Evolutionary conservation across 1,140 invertebrate genomes (phyloP), one percentile per base, ranked within the genome.

Genomic region (Brachionus rotundiformis): DNA sequence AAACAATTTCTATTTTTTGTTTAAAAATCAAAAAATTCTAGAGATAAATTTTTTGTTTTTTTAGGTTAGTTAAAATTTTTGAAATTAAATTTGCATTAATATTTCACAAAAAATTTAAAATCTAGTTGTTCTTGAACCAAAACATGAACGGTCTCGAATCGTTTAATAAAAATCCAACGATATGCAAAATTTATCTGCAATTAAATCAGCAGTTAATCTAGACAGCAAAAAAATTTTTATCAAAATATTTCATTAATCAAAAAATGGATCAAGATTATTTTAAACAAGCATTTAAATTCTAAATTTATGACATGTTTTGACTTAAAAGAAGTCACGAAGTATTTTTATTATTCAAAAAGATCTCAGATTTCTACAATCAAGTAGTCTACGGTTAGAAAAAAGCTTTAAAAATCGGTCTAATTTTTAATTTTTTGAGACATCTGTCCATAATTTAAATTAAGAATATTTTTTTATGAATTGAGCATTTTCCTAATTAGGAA

Each of bases 161-260:
- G 47, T 54, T 54, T 54, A 54, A 19, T 54, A 54, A 54, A 19
- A 54, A 19, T 54, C 23, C n/a, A 54, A 25, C 16, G 47, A 54
- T 19, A 54, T 54, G 47, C 47, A 54, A 41, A 41, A 41, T 41
- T 41, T 41, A 41, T 54, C 47, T 25, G 47, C 23, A 54, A 19
- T 54, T 54, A 54, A 54, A 54, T 54, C 47, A 19, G 23, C 47
- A 54, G 47, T 54, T 54, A 54, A 54, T 54, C 47, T 54, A 54
- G 47, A 16, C 47, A 19, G 23, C 7, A n/a, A 19, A 54, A 54
- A 19, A 19, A 16, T 7, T n/a, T 19, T 54, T 54, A 54, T 54
- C 16, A 54, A 54, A 19, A 54, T 4, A 8, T 19, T 54, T 54
- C 16, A 54, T 54, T 25, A n/a, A 54, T 54, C 47, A 54, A 54